Conservation (phyloP, 2,797 vertebrate genomes). For the Dromococcyx pavoninus region DNA sequence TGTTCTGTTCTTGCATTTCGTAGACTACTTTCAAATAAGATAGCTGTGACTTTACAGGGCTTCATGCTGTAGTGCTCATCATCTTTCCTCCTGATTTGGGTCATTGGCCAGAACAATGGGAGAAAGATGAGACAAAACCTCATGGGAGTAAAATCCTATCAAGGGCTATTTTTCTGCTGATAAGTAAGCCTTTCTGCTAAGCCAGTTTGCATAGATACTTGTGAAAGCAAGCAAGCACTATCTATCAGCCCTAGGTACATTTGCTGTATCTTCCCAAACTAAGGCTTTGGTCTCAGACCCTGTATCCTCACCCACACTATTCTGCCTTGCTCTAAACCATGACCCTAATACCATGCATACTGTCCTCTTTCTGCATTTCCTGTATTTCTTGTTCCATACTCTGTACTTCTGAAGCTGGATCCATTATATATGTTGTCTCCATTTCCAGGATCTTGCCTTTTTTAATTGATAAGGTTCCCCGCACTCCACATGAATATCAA, state of each 20-base stretch:
- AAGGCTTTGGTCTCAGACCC: background rate
- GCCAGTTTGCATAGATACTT: background rate
- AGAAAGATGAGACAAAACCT: background rate
- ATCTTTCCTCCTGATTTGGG: background rate
- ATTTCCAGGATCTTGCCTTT: background rate
- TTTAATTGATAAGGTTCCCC: background rate
- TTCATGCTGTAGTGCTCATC: background rate
- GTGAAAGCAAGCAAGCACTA: background rate
- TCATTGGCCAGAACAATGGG: background rate
- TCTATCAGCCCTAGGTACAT: background rate
- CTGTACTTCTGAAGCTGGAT: background rate
- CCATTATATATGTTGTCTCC: background rate
- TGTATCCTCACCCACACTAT: background rate
- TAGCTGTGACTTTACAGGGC: background rate
- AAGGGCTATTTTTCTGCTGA: background rate
- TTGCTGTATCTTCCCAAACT: background rate
- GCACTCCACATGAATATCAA: background rate
- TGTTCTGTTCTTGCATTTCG: background rate
- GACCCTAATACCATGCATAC: background rate
- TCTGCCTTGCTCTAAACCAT: background rate
- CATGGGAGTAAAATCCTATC: background rate
- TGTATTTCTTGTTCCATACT: background rate
- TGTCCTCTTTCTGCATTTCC: background rate
- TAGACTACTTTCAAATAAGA: background rate
- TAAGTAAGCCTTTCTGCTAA: background rate